phyloP scores from a whole-genome alignment of 2,888 invertebrate genomes.

The Lumbricus terrestris region DNA sequence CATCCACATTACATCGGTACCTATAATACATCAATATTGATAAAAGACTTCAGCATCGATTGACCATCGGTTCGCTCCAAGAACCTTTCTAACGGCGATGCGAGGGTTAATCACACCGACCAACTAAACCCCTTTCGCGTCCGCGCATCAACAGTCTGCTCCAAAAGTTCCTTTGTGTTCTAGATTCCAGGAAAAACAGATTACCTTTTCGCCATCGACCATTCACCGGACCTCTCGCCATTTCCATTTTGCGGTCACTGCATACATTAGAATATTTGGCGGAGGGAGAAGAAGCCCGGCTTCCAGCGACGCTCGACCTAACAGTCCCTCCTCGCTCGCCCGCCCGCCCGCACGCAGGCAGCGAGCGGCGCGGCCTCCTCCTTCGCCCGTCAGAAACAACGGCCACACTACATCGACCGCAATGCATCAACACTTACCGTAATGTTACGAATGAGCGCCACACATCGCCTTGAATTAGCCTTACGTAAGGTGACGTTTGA shows the following conservation, averaged over 20 bases:
- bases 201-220: background rate
- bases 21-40: background rate
- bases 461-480: background rate
- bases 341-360: background rate
- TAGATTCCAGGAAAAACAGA: background rate
- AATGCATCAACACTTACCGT: background rate
- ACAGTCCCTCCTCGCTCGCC: background rate
- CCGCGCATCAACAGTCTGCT: background rate
- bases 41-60: background rate
- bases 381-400: background rate
- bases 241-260: background rate
- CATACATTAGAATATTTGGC: conserved; percentile 3
- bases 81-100: background rate
- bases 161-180: background rate
- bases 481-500: background rate
- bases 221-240: background rate
- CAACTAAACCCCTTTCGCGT: background rate
- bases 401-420: background rate
- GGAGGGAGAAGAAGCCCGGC: background rate
- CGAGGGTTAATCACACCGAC: background rate
- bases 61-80: background rate
- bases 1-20: background rate
- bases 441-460: background rate
- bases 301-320: background rate
- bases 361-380: too few species aligned